Percentiles rank a stretch among this genome's conserved stretches.
Conservation (phyloP, 2,888 invertebrate species). For the Ctena decussata region DNA sequence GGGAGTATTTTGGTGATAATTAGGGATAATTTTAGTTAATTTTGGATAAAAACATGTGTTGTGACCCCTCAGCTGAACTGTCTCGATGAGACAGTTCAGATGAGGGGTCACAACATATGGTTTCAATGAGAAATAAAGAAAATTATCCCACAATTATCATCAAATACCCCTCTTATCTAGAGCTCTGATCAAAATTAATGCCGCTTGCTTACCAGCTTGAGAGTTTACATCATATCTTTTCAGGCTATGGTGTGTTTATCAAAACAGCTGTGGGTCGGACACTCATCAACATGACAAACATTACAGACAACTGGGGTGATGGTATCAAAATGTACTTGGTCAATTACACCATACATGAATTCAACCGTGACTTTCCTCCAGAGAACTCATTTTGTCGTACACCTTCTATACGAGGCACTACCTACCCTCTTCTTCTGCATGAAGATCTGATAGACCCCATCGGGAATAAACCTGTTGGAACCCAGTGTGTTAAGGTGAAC, state of each 20-base stretch:
- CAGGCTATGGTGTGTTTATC: conserved; percentile 86
- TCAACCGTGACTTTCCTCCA: conserved; percentile 75
- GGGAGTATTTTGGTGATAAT: too few species aligned
- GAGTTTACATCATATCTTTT: conserved; percentile 12
- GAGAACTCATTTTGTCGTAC: conserved; percentile 77
- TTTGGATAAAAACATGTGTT: too few species aligned
- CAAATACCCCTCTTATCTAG: too few species aligned
- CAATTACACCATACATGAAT: conserved; percentile 79
- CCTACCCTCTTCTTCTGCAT: conserved; percentile 73
- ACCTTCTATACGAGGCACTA: conserved; percentile 53
- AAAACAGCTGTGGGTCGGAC: conserved; percentile 84
- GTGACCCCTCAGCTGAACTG: too few species aligned
- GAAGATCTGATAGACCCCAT: conserved; percentile 71
- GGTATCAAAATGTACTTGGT: conserved; percentile 84
- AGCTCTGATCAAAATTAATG: too few species aligned
- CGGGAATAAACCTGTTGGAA: conserved; percentile 66
- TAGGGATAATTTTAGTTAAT: too few species aligned
- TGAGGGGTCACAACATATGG: too few species aligned
- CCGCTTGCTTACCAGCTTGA: too few species aligned
- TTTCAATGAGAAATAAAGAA: too few species aligned
- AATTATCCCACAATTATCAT: too few species aligned
- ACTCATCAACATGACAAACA: conserved; percentile 80
- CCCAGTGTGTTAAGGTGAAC: conserved; percentile 17
- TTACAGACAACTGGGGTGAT: conserved; percentile 85
- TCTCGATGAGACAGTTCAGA: too few species aligned